These are phyloP conservation scores for Dynastes tityus DNA, from an alignment of 2,888 invertebrate species.

Conservation along the genomic window DNA sequence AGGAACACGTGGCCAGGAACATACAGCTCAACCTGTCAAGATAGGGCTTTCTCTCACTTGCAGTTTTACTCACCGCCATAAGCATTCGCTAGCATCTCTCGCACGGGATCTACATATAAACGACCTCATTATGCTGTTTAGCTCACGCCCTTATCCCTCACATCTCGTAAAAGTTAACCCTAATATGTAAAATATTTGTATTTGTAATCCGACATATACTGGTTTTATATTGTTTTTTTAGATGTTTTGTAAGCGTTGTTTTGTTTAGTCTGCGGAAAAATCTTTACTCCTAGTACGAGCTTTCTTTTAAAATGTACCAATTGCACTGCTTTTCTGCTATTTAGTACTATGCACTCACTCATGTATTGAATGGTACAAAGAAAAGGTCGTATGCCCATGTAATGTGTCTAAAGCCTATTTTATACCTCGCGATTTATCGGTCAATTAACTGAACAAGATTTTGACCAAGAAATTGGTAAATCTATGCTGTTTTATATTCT, in stretches of 20 bases:
- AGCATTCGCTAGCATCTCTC: constrained; percentile 48
- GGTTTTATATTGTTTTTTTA: constrained; percentile 36
- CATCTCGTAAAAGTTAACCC: constrained; percentile 53
- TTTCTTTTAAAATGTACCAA: too few species aligned
- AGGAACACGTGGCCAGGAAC: constrained; percentile 36
- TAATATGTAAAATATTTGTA: constrained; percentile 54
- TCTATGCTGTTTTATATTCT: too few species aligned
- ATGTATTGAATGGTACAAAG: too few species aligned
- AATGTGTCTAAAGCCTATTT: too few species aligned
- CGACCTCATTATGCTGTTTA: constrained; percentile 53
- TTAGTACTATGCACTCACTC: too few species aligned
- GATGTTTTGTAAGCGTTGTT: constrained; percentile 6
- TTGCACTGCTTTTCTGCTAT: too few species aligned
- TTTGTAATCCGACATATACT: constrained; percentile 51
- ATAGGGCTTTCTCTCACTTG: constrained; percentile 43
- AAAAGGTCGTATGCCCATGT: too few species aligned
- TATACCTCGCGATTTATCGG: too few species aligned
- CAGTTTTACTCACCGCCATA: constrained; percentile 40
- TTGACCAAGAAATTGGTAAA: too few species aligned
- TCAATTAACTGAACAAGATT: too few species aligned
- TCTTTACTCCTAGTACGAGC: neutral
- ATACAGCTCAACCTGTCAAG: constrained; percentile 51
- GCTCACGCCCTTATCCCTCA: constrained; percentile 46
- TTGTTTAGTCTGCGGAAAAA: constrained; percentile 22
- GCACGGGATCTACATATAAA: constrained; percentile 55